Evolutionary conservation across 2,797 vertebrate genomes (phyloP), one percentile per base, ranked within the genome.

Genomic region (Gallinago stenura): DNA sequence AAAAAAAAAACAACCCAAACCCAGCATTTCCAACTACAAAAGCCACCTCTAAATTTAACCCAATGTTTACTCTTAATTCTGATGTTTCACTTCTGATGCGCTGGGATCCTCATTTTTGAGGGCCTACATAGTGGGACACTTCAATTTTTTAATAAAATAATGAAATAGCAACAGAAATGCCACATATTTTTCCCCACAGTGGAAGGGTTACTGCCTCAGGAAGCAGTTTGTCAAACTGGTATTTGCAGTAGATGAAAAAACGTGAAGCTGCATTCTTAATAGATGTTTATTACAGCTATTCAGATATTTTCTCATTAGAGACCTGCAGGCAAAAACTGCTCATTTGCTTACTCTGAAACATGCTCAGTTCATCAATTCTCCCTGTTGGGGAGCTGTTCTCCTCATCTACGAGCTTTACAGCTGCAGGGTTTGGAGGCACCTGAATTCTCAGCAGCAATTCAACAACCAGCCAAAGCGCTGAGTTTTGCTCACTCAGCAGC

Each of bases 1-100:
- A 43, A 43, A 43, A 43, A 43, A 17, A 76, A 18, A 83, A 0
- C 0, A 18, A 0, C 0, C 4, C 8, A 19, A 50, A 26, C 46
- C 20, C 39, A 45, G 9, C 45, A 75, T 46, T 61, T 8, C 53
- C 48, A 65, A 65, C 65, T n/a, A 75, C 25, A 70, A 65, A 64
- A 37, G 19, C 19, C 22, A 81, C 18, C 37, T 28, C 24, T 57
- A 53, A 60, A 21, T 68, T 51, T n/a, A 79, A 75, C 12, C 9
- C 9, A 39, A 37, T 2, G 25, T 17, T 45, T 39, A 45, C 3
- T 45, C 30, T 53, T 46, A 57, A 35, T 66, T 48, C 6, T 58
- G 12, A 66, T 25, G 15, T 31, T 48, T 79, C 30, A 33, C 24
- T 53, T 53, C 37, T 54, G 15, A 71, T 60, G 58, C 20, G 26